A percentile compares a stretch with the other conserved stretches of the same genome.
Evolutionary conservation across 2,797 vertebrate genomes (phyloP).

Genomic region (Anabas testudineus): DNA sequence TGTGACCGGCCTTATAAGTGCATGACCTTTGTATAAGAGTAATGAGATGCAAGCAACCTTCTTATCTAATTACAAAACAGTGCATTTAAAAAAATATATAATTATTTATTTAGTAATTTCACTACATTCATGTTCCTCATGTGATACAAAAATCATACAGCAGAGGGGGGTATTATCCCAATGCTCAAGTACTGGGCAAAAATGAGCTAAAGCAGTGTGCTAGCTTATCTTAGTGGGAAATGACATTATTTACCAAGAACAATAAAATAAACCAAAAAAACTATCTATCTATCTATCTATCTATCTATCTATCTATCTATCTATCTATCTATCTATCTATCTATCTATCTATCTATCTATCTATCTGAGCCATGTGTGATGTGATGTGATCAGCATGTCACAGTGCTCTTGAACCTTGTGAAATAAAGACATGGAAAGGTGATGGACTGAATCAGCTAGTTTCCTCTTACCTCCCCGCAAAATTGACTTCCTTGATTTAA

Average conservation of each 20-base stretch:
- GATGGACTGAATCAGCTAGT: slow-evolving; percentile 28
- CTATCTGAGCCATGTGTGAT: background rate
- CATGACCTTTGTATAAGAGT: too few species aligned
- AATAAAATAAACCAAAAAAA: background rate
- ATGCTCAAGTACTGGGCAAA: background rate
- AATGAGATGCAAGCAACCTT: too few species aligned
- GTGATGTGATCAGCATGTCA: slow-evolving; percentile 18
- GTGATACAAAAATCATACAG: slow-evolving; percentile 32
- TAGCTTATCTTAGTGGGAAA: slow-evolving; percentile 1
- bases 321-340: too few species aligned
- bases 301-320: background rate
- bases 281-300: slow-evolving; percentile 12
- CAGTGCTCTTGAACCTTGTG: slow-evolving; percentile 12
- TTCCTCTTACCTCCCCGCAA: slow-evolving; percentile 10
- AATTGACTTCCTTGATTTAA: too few species aligned
- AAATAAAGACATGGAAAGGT: slow-evolving; percentile 18
- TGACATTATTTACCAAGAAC: background rate
- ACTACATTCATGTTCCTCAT: background rate
- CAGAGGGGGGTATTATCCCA: slow-evolving; percentile 59
- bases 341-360: too few species aligned
- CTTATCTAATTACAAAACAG: too few species aligned
- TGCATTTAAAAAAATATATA: too few species aligned
- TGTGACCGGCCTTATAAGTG: background rate
- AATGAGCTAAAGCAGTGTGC: slow-evolving; percentile 11
- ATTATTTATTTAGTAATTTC: too few species aligned